Evolutionary conservation across 2,113 vertebrate species (phyloP).

Genomic region (Catharus bicknelli): DNA sequence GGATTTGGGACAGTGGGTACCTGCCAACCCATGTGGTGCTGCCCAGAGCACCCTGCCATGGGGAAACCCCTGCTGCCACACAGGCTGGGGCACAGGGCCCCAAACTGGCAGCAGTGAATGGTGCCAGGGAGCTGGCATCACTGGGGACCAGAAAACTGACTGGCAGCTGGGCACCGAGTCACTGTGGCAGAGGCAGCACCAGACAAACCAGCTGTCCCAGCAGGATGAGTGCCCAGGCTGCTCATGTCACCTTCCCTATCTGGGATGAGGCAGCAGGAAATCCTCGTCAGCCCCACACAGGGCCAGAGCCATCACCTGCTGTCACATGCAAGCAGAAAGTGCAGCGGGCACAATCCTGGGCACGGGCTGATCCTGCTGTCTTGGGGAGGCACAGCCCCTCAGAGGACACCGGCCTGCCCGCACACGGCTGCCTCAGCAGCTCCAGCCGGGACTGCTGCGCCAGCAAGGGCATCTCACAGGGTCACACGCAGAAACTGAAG

Average conservation of each 20-base stretch:
- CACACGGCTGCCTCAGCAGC: conserved; percentile 10
- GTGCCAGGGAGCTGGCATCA: not conserved
- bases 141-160: not conserved
- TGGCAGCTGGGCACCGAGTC: not conserved
- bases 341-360: not conserved
- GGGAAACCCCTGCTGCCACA: not conserved
- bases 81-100: not conserved
- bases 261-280: not conserved
- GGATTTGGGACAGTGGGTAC: accelerated
- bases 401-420: accelerated
- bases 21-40: not conserved
- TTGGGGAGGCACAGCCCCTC: not conserved
- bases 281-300: not conserved
- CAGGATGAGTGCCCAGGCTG: not conserved
- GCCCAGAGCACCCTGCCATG: not conserved
- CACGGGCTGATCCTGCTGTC: not conserved
- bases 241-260: not conserved
- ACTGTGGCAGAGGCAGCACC: not conserved
- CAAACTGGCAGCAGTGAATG: not conserved
- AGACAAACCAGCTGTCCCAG: not conserved
- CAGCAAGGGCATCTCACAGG: not conserved
- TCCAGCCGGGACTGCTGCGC: not conserved
- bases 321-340: not conserved
- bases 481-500: not conserved
- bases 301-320: not conserved